Conservation (phyloP, 2,797 vertebrate species). For the Linurgus olivaceus region DNA sequence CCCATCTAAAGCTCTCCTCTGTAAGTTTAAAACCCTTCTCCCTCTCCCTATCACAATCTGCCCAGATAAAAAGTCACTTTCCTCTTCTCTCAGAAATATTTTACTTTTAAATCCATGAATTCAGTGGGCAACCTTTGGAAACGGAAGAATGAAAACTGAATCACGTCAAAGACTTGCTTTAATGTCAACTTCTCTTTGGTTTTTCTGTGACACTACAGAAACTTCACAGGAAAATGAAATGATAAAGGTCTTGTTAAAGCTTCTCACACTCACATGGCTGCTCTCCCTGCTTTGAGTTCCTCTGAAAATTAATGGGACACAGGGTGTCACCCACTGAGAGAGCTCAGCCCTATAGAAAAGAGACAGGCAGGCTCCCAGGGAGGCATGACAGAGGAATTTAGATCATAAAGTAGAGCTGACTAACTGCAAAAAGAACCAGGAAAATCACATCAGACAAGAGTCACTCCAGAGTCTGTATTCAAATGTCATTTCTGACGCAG, state of each 20-base stretch:
- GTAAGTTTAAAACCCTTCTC: neutral
- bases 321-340: neutral
- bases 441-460: neutral
- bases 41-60: neutral
- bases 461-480: neutral
- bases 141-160: neutral
- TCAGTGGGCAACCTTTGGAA: neutral
- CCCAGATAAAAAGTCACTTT: neutral
- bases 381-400: neutral
- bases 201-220: neutral
- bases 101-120: neutral
- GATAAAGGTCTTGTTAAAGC: neutral
- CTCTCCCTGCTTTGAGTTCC: neutral
- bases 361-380: neutral
- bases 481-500: neutral
- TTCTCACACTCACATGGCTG: neutral
- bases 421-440: neutral
- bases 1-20: neutral
- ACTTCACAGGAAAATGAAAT: neutral
- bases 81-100: neutral
- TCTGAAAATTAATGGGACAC: neutral
- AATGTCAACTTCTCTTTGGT: neutral
- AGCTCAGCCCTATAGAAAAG: neutral
- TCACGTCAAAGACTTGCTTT: neutral
- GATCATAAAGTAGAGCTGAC: neutral